Evolutionary conservation across 2,113 vertebrate genomes (phyloP), one percentile per base, ranked within the genome.

Genomic region (Alosa alosa): DNA sequence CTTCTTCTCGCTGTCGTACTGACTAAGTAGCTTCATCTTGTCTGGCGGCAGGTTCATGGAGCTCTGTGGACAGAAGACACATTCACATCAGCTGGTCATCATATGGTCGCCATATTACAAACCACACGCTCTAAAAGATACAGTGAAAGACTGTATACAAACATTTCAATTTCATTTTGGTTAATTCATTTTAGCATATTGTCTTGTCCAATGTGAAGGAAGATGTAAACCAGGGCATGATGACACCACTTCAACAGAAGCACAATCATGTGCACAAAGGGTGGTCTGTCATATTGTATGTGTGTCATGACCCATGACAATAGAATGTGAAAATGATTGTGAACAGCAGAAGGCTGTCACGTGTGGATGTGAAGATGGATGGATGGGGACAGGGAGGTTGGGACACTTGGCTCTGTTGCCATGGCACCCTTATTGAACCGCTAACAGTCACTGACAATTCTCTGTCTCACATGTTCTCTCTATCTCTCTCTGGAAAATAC

Each of bases 1-100:
- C 88, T 99, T 99, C 95, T 99, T 99, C 75, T 99, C 98, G 0
- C 95, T 97, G 93, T 99, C 98, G 0, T 99, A 99, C 87, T 97
- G 97, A 90, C 94, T 97, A 78, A 99, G 92, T 55, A 99, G 94
- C 90, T 96, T 93, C 91, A 97, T 95, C 93, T 99, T 99, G 85
- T 99, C 98, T 0, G 97, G 97, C 6, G 98, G 98, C 89, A 99
- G 91, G 94, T 99, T 99, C 97, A 99, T 99, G 88, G 96, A 93
- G 91, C 96, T 97, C 98, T 99, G 94, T 0, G 41, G 89, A 84
- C 46, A 81, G 60, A 90, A 85, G 92, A 82, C 1, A 44, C 83
- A 86, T 17, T 82, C 13, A 44, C 15, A 60, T 45, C 13, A 44
- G 20, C 17, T 22, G 22, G 44, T 25, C 64, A 25, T 68, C n/a